A percentile compares a stretch with the other conserved stretches of the same genome.
Evolutionary conservation across 2,113 vertebrate genomes (phyloP).

Genomic region (Anarrhichthys ocellatus): DNA sequence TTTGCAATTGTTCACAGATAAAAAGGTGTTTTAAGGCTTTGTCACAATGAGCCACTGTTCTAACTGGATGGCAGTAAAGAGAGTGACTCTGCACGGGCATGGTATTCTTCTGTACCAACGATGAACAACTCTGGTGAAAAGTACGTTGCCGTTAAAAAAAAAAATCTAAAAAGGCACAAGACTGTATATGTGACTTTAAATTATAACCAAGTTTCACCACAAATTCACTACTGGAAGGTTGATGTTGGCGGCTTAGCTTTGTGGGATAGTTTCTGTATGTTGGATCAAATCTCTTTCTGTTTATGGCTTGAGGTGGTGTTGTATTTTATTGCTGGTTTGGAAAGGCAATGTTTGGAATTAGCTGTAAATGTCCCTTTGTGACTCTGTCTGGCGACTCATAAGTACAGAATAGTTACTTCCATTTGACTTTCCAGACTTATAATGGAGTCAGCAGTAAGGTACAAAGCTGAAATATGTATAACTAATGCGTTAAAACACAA

Average conservation of each 20-base stretch:
- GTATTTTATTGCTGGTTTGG: conserved; percentile 14
- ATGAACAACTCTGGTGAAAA: neutral
- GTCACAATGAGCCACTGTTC: conserved; percentile 2
- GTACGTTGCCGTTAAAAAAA: neutral
- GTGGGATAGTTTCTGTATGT: conserved; percentile 1
- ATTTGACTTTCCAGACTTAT: neutral
- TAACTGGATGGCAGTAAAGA: neutral
- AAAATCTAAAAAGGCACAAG: neutral
- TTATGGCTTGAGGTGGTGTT: neutral
- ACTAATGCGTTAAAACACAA: neutral
- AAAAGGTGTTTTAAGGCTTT: neutral
- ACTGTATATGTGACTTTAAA: neutral
- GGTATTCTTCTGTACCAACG: neutral
- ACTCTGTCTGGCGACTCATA: neutral
- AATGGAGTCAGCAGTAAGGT: neutral
- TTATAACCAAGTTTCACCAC: neutral
- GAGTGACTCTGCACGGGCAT: neutral
- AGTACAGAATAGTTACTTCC: neutral
- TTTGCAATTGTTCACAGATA: neutral
- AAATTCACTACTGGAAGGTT: neutral
- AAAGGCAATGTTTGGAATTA: neutral
- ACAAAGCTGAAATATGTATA: neutral
- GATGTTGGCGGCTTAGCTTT: neutral
- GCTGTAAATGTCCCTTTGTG: neutral
- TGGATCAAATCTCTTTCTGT: neutral